These are phyloP conservation scores for Anguilla anguilla DNA, from an alignment of 2,797 vertebrate species.

Conservation along the genomic window DNA sequence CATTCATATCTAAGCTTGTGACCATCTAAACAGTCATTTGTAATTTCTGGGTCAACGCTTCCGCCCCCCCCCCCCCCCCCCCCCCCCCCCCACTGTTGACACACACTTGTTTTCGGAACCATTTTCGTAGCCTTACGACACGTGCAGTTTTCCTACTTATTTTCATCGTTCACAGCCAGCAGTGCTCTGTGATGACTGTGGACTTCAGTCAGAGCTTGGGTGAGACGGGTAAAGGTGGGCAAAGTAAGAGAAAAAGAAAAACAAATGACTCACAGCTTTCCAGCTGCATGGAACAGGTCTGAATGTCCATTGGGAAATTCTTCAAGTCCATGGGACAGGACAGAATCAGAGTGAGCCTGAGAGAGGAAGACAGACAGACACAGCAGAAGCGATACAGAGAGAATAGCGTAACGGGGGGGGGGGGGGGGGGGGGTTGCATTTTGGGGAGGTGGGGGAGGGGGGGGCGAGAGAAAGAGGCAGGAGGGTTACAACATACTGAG, in stretches of 20 bases:
- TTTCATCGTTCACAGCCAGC: neutral
- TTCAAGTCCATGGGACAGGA: slow-evolving; percentile 97
- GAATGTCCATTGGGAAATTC: slow-evolving; percentile 97
- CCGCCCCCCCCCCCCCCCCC: too few relatives aligned
- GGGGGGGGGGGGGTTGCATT: neutral
- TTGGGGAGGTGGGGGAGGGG: neutral
- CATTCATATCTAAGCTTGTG: neutral
- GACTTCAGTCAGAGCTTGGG: slow-evolving; percentile 3
- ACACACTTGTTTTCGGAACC: neutral
- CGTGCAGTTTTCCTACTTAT: neutral
- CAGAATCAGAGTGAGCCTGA: slow-evolving; percentile 86
- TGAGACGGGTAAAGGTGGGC: neutral
- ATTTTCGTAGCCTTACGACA: neutral
- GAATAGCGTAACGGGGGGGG: neutral
- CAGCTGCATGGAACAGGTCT: slow-evolving; percentile 93
- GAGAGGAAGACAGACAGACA: slow-evolving; percentile 20
- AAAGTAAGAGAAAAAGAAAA: slow-evolving; percentile 21
- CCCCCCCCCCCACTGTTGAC: neutral
- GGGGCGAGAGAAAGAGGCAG: neutral
- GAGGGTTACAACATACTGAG: neutral
- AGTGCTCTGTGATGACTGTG: slow-evolving; percentile 10
- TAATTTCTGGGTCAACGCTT: neutral
- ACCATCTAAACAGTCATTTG: neutral
- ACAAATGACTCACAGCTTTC: slow-evolving; percentile 67
- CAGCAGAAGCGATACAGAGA: slow-evolving; percentile 13